Percentiles rank a stretch among this genome's conserved stretches.
phyloP scores from a whole-genome alignment of 2,113 vertebrate species.

The Hippocampus abdominalis region DNA sequence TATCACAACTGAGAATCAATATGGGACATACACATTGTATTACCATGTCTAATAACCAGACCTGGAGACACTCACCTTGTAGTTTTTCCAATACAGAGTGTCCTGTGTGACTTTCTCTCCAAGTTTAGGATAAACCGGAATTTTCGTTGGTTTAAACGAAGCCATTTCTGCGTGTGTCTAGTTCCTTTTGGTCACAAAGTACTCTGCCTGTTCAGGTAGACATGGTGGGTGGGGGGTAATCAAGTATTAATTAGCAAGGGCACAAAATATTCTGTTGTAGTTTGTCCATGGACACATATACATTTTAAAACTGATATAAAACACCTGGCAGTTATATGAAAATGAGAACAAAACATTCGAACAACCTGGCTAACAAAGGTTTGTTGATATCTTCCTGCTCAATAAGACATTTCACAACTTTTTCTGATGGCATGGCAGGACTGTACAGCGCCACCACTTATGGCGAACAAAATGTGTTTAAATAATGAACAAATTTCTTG shows the following conservation, averaged over 20 bases:
- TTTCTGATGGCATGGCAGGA: background rate
- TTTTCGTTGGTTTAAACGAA: constrained; percentile 82
- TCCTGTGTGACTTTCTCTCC: constrained; percentile 91
- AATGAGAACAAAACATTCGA: background rate
- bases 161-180: constrained; percentile 70
- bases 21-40: background rate
- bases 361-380: background rate
- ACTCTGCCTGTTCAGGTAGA: background rate
- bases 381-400: background rate
- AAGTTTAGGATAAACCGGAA: constrained; percentile 81
- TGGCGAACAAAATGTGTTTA: background rate
- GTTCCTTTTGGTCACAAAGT: background rate
- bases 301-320: background rate
- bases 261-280: background rate
- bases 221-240: background rate
- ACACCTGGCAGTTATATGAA: background rate
- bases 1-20: constrained; percentile 1
- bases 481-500: background rate
- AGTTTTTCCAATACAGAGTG: constrained; percentile 91
- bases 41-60: background rate
- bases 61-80: constrained; percentile 74
- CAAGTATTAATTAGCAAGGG: background rate
- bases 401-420: background rate
- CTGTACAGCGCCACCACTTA: background rate
- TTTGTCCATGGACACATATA: background rate